These are phyloP conservation scores for Linurgus olivaceus DNA, from an alignment of 2,797 vertebrate species.

Conservation along the genomic window DNA sequence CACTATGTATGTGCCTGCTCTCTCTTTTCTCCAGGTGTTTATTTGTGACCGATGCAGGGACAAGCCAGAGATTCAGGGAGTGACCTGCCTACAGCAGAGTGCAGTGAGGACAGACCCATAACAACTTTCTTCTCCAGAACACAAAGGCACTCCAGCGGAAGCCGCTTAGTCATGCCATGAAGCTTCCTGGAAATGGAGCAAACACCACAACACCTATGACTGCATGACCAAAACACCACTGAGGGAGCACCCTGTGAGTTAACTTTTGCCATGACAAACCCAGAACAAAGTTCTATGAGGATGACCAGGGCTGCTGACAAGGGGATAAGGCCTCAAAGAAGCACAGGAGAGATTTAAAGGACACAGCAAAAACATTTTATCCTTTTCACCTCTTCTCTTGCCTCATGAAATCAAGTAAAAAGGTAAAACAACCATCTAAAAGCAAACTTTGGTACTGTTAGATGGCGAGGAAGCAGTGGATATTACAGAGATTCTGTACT, in stretches of 20 bases:
- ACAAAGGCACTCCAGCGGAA: not conserved
- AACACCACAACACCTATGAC: not conserved
- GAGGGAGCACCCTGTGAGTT: not conserved
- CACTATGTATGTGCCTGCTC: not conserved
- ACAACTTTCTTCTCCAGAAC: not conserved
- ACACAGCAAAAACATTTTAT: not conserved
- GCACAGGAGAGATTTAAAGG: not conserved
- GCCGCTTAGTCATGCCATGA: not conserved
- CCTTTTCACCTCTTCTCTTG: not conserved
- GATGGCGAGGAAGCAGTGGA: not conserved
- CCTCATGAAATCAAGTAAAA: not conserved
- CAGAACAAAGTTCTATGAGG: not conserved
- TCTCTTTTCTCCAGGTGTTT: not conserved
- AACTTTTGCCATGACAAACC: not conserved
- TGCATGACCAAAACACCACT: not conserved
- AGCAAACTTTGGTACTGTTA: not conserved
- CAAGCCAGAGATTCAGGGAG: not conserved
- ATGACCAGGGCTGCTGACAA: not conserved
- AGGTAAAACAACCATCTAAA: not conserved
- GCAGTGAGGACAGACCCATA: not conserved
- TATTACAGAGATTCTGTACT: not conserved
- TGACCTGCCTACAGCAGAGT: not conserved
- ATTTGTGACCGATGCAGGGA: not conserved
- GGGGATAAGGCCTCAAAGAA: not conserved
- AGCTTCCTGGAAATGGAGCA: conserved; percentile 3